phyloP scores from a whole-genome alignment of 1,140 invertebrate genomes.

The Drosophila baimaii region DNA sequence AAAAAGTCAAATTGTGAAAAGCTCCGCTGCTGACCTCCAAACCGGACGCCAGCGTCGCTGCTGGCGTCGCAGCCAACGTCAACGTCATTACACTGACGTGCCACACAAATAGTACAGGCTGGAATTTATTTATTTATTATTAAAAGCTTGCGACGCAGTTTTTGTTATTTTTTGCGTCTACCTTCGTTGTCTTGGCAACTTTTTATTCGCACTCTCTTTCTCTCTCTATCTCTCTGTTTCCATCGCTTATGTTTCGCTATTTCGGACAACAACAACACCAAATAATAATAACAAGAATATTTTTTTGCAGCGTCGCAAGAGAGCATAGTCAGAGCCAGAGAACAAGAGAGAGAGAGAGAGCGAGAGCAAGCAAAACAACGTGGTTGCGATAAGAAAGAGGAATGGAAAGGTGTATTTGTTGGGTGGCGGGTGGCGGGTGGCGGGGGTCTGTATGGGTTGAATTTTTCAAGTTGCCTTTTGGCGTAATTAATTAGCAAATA shows the following conservation, averaged over 20 bases:
- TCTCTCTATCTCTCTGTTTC: neutral
- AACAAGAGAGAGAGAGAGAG: constrained; percentile 7
- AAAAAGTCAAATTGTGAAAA: constrained; percentile 40
- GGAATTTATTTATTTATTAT: constrained; percentile 29
- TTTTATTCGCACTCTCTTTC: constrained; percentile 39
- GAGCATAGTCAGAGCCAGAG: constrained; percentile 14
- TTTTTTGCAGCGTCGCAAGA: constrained; percentile 52
- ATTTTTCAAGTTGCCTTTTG: constrained; percentile 36
- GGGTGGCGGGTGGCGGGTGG: neutral
- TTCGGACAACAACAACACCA: constrained; percentile 46
- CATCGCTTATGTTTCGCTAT: constrained; percentile 10
- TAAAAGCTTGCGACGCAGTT: constrained; percentile 71
- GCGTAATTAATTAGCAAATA: constrained; percentile 70
- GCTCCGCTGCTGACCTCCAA: constrained; percentile 51
- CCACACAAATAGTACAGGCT: constrained; percentile 48
- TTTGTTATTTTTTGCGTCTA: constrained; percentile 62
- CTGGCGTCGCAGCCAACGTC: neutral
- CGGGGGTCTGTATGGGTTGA: neutral
- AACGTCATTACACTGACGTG: constrained; percentile 37
- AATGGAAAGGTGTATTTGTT: neutral
- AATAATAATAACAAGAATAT: constrained; percentile 48
- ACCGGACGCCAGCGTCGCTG: neutral
- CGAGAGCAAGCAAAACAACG: constrained; percentile 17
- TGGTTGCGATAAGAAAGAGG: constrained; percentile 35
- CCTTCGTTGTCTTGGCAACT: constrained; percentile 73